phyloP scores from a whole-genome alignment of 1,140 invertebrate species.

The Drosophila bocki region DNA sequence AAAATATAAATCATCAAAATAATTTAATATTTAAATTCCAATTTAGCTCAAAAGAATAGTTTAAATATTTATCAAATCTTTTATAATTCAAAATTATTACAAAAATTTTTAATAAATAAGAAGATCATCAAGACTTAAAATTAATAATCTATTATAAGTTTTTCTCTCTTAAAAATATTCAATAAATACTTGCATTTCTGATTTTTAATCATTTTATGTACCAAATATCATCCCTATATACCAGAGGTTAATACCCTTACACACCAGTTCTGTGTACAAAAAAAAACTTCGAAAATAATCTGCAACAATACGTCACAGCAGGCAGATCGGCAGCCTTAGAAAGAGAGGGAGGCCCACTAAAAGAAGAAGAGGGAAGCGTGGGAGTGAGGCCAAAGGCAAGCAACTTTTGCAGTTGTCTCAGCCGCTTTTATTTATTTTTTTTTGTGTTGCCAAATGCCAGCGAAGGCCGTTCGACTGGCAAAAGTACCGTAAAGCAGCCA shows the following conservation, averaged over 20 bases:
- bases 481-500: conserved; percentile 67
- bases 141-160: no score
- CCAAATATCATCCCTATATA: neutral
- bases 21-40: neutral
- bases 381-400: conserved; percentile 61
- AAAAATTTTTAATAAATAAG: neutral
- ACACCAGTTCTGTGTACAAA: neutral
- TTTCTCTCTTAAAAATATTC: no score
- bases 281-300: conserved; percentile 29
- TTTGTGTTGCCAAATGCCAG: conserved; percentile 65
- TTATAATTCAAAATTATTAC: no score
- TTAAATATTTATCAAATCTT: no score
- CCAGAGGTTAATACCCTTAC: neutral
- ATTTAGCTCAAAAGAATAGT: neutral
- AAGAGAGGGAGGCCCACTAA: neutral
- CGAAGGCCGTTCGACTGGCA: conserved; percentile 70
- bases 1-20: no score
- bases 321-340: conserved; percentile 12
- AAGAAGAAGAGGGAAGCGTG: conserved; percentile 19
- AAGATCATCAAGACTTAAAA: neutral
- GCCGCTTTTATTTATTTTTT: conserved; percentile 29
- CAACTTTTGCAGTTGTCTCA: conserved; percentile 59
- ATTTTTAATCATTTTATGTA: neutral
- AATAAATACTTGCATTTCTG: no score
- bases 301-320: conserved; percentile 36